Evolutionary conservation across 2,113 vertebrate species (phyloP), one percentile per base, ranked within the genome.

Genomic region (Cepphus grylle): DNA sequence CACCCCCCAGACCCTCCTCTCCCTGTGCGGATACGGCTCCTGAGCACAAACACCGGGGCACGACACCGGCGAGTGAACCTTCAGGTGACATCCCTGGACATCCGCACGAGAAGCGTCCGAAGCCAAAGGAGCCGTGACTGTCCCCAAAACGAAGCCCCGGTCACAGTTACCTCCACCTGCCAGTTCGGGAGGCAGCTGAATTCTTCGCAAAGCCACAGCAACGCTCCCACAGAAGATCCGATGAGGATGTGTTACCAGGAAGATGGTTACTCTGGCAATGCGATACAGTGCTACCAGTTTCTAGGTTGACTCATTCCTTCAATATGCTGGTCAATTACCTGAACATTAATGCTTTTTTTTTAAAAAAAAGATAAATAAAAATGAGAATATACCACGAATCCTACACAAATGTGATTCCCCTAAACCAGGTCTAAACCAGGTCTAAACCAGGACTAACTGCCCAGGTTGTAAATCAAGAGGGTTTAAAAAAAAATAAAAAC

Each of bases 261-360:
- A 6, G 66, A 86, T 1, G 16, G 76, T 29, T 93, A 72, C 87
- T 79, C 81, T 43, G 62, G 87, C 81, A 62, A 21, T 67, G 52
- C 6, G 15, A 26, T 3, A 12, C 29, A 15, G 70, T 2, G 7
- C 72, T 25, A 12, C 79, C 58, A 6, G 38, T 56, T 47, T 72
- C 73, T 40, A 91, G 90, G 87, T 53, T 93, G 94, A 94, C 88
- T 94, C 90, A 95, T 77, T 26, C 91, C 77, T 40, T 69, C 81
- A 65, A 1, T 42, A 22, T 52, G 78, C 90, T 81, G 81, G 86
- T 80, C 53, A 15, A 92, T 91, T 84, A 83, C 53, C 85, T 36
- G n/a, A 77, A 25, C 69, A 4, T 58, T 36, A 95, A 45, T 3
- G 76, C 61, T 79, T 88, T 1, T 55, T 30, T 79, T 88, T 56